Evolutionary conservation across 1,140 invertebrate species (phyloP).

Genomic region (Chironomus striatipennis): DNA sequence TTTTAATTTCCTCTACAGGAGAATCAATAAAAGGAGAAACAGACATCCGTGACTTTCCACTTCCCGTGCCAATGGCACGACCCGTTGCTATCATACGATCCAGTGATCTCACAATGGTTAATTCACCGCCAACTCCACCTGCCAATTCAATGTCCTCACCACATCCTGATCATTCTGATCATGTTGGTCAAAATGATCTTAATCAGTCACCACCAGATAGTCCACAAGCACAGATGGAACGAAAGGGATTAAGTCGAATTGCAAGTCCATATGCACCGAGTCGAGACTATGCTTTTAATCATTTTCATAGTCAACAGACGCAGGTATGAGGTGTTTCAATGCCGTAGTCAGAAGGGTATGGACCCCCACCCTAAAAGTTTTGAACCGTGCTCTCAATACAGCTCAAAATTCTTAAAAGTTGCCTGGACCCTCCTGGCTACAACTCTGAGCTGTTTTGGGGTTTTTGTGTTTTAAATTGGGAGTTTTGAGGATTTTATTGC

Average conservation of each 20-base stretch:
- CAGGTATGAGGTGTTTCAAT: no score
- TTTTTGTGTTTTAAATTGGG: no score
- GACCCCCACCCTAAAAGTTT: no score
- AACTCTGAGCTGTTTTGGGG: no score
- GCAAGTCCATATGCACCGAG: conserved; percentile 32
- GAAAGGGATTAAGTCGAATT: conserved; percentile 29
- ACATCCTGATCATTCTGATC: conserved; percentile 34
- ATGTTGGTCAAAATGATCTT: background rate
- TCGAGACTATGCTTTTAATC: conserved; percentile 64
- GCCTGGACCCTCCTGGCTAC: no score
- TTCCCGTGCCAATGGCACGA: conserved; percentile 89
- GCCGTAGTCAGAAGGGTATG: no score
- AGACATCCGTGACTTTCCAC: background rate
- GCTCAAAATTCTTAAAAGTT: no score
- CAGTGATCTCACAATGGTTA: conserved; percentile 50
- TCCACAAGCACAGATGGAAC: conserved; percentile 25
- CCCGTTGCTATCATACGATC: conserved; percentile 92
- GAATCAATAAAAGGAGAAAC: background rate
- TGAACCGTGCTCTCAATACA: no score
- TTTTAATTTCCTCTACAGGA: background rate
- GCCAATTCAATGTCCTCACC: conserved; percentile 41
- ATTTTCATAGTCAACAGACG: conserved; percentile 81
- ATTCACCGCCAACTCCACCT: conserved; percentile 53
- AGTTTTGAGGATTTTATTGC: no score
- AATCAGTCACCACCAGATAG: conserved; percentile 17